These are phyloP conservation scores for Euschistus heros DNA, from an alignment of 1,140 invertebrate species.

Conservation along the genomic window DNA sequence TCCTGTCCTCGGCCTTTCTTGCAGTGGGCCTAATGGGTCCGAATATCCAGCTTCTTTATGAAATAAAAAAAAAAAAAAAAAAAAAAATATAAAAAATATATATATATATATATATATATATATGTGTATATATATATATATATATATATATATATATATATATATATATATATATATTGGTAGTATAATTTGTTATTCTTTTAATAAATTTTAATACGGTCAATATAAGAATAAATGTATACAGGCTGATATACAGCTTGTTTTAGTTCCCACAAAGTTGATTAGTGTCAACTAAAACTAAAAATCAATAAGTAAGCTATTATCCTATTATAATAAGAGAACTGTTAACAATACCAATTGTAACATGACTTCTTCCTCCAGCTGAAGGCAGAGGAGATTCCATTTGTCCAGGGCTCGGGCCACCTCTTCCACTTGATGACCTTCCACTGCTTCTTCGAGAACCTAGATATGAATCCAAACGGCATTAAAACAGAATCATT, in stretches of 20 bases:
- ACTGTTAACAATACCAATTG: constrained; percentile 31
- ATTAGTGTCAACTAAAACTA: no score
- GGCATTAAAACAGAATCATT: constrained; percentile 19
- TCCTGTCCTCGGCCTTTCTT: constrained; percentile 63
- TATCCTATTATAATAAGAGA: constrained; percentile 25
- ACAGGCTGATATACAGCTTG: no score
- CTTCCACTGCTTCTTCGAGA: constrained; percentile 44
- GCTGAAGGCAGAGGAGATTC: constrained; percentile 1
- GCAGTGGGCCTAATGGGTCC: constrained; percentile 61
- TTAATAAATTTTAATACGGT: no score
- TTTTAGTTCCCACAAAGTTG: no score
- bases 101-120: no score
- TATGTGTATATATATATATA: no score
- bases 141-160: no score
- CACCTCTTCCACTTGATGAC: constrained; percentile 46
- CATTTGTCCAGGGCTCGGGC: constrained; percentile 36
- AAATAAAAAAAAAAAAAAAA: background rate
- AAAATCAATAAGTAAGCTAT: no score
- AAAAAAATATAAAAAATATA: no score
- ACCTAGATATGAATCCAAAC: constrained; percentile 32
- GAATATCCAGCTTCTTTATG: constrained; percentile 51
- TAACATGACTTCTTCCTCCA: constrained; percentile 25
- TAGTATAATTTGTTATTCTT: no score
- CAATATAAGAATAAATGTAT: no score
- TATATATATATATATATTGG: no score